Conservation (phyloP, 2,113 vertebrate genomes). For the Dinomys branickii region DNA sequence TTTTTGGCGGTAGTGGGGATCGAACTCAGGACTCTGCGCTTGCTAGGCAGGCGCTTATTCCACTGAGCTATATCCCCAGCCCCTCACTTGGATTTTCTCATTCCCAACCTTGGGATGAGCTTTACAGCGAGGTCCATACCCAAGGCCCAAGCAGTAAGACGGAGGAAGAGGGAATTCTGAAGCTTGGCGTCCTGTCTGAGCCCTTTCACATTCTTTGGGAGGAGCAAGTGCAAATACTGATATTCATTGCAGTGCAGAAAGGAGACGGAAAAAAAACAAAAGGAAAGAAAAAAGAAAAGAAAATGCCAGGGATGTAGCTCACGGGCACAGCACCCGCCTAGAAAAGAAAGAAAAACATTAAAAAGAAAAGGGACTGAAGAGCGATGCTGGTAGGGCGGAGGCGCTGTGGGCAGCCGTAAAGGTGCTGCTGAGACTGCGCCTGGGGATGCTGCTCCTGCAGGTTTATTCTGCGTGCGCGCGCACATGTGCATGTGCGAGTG, state of each 20-base stretch:
- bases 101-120: not conserved
- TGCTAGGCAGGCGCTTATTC: too few species aligned
- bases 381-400: not conserved
- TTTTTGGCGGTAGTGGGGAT: too few species aligned
- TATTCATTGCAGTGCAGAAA: not conserved
- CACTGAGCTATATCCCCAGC: too few species aligned
- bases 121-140: not conserved
- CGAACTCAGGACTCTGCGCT: too few species aligned
- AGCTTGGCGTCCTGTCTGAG: too few species aligned
- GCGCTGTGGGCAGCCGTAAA: not conserved
- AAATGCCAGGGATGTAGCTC: too few species aligned
- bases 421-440: not conserved
- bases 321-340: too few species aligned
- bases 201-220: too few species aligned
- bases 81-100: too few species aligned
- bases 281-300: too few species aligned
- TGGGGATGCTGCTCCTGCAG: not conserved
- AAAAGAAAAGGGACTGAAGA: not conserved
- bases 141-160: not conserved
- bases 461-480: not conserved
- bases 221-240: not conserved
- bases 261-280: too few species aligned
- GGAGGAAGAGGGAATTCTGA: not conserved
- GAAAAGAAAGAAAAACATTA: too few species aligned
- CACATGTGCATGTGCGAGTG: not conserved